Conservation (phyloP, 2,797 vertebrate species). For the Telmatherina bonti region DNA sequence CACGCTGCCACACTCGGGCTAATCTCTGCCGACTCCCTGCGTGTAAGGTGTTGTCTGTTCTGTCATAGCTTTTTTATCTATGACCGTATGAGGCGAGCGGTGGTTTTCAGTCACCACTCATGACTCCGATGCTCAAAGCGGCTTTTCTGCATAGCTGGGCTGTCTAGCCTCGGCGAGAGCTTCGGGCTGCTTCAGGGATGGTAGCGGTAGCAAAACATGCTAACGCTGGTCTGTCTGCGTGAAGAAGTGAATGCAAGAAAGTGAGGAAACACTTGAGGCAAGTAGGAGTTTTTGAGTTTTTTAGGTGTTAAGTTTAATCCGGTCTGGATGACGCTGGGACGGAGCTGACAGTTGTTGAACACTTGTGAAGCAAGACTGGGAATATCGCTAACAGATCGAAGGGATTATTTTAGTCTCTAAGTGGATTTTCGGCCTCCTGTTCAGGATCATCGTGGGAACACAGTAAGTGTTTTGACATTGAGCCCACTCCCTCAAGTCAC, state of each 20-base stretch:
- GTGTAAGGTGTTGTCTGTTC: conserved; percentile 15
- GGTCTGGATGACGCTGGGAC: conserved; percentile 39
- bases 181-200: conserved; percentile 47
- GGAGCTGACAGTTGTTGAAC: conserved; percentile 20
- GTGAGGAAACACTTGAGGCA: conserved; percentile 42
- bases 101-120: conserved; percentile 28
- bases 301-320: conserved; percentile 31
- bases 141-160: conserved; percentile 11
- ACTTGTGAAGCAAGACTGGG: conserved; percentile 37
- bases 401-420: conserved; percentile 74
- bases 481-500: conserved; percentile 26
- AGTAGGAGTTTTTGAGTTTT: conserved; percentile 33
- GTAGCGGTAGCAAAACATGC: conserved; percentile 55
- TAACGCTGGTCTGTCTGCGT: conserved; percentile 42
- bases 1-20: conserved; percentile 42
- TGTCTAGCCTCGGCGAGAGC: conserved; percentile 38
- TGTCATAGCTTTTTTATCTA: conserved; percentile 5
- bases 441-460: conserved; percentile 56
- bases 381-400: conserved; percentile 54
- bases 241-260: conserved; percentile 48
- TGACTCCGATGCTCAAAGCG: conserved; percentile 29
- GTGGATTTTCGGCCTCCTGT: conserved; percentile 75
- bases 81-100: conserved; percentile 1
- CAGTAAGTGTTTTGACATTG: conserved; percentile 59
- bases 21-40: conserved; percentile 48